Conservation (phyloP, 2,113 vertebrate species). For the Cervus canadensis region DNA sequence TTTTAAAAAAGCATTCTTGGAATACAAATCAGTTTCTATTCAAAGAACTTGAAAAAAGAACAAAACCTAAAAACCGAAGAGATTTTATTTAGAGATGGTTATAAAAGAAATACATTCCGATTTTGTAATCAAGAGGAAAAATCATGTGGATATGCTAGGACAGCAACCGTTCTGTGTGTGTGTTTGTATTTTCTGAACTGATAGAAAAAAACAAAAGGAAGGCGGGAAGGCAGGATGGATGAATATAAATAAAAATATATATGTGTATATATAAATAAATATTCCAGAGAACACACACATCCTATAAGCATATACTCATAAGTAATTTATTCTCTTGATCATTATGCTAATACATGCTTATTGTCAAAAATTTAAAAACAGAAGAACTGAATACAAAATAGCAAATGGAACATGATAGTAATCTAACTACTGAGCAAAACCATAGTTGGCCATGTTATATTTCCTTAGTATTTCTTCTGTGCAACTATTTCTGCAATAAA, state of each 20-base stretch:
- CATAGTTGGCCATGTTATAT: neutral
- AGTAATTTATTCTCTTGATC: neutral
- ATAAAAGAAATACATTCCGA: neutral
- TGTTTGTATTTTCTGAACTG: neutral
- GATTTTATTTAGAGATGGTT: neutral
- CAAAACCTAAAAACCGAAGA: neutral
- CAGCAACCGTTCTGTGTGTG: neutral
- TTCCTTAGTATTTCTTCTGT: neutral
- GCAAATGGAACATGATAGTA: neutral
- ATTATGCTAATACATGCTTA: neutral
- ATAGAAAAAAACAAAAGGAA: neutral
- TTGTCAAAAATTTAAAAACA: neutral
- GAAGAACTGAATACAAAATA: neutral
- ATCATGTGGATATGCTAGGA: neutral
- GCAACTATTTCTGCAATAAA: neutral
- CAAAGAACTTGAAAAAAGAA: neutral
- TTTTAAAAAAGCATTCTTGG: conserved; percentile 11
- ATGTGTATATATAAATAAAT: neutral
- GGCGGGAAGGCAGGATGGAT: neutral
- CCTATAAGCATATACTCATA: neutral
- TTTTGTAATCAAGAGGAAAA: neutral
- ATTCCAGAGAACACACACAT: neutral
- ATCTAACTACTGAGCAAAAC: neutral
- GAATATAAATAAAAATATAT: neutral
- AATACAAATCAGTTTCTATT: conserved; percentile 37